Conservation (phyloP, 35 echinoderm and acorn worm genomes). For the Patiria miniata region DNA sequence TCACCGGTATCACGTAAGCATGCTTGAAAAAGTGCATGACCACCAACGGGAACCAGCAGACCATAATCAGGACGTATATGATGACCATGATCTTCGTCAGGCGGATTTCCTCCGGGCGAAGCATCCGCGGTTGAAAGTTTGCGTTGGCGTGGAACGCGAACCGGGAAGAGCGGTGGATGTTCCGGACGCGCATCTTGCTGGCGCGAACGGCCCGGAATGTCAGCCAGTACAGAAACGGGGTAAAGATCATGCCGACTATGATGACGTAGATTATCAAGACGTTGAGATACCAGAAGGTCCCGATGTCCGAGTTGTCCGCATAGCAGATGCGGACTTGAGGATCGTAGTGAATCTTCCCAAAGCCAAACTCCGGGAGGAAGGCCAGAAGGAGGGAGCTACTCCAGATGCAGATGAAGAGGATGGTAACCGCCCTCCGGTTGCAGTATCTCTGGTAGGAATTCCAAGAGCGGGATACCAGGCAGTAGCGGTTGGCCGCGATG, state of each 20-base stretch:
- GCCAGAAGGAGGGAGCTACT: not conserved
- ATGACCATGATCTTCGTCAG: constrained; percentile 64
- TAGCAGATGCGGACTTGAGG: constrained; percentile 30
- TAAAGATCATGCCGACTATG: constrained; percentile 25
- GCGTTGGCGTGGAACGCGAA: not conserved
- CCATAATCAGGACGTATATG: constrained; percentile 48
- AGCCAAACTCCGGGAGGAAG: constrained; percentile 48
- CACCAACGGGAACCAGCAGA: constrained; percentile 72
- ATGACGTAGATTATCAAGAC: constrained; percentile 10
- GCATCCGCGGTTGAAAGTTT: not conserved
- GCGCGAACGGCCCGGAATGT: constrained; percentile 46
- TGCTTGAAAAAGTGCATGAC: constrained; percentile 63
- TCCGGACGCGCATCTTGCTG: constrained; percentile 31
- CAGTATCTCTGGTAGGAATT: constrained; percentile 29
- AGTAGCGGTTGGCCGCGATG: constrained; percentile 55
- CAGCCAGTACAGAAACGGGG: constrained; percentile 62
- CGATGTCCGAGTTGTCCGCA: constrained; percentile 32
- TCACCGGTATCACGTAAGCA: constrained; percentile 25
- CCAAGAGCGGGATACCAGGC: constrained; percentile 3
- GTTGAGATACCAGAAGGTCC: constrained; percentile 45
- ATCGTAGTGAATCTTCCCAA: constrained; percentile 27
- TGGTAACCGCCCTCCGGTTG: not conserved
- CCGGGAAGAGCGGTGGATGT: not conserved
- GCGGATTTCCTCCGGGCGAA: constrained; percentile 51
- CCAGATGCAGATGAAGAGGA: not conserved